Percentiles rank a stretch among this genome's conserved stretches.
phyloP scores from a whole-genome alignment of 1,140 invertebrate species.

The Oedothorax gibbosus region DNA sequence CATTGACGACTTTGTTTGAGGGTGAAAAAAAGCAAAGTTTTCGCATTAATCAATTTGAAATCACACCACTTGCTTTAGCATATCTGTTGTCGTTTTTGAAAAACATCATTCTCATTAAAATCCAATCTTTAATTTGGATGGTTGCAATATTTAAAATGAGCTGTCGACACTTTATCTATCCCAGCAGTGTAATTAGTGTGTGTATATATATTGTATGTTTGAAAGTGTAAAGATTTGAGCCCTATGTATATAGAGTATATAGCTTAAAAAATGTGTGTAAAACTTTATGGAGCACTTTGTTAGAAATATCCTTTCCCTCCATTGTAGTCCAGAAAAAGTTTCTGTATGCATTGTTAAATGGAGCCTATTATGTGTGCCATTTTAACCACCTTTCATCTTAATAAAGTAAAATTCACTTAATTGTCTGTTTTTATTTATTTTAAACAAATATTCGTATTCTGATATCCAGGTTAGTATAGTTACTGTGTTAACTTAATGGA shows the following conservation, averaged over 20 bases:
- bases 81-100: neutral
- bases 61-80: slow-evolving; percentile 4
- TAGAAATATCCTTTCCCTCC: slow-evolving; percentile 45
- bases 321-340: slow-evolving; percentile 42
- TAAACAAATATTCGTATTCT: neutral
- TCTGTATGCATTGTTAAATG: slow-evolving; percentile 52
- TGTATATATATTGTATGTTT: slow-evolving; percentile 59
- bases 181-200: slow-evolving; percentile 57
- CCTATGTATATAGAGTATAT: slow-evolving; percentile 47
- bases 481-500: too few relatives aligned
- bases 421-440: neutral
- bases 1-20: slow-evolving; percentile 13
- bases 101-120: slow-evolving; percentile 8
- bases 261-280: slow-evolving; percentile 40
- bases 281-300: slow-evolving; percentile 52
- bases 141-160: slow-evolving; percentile 43
- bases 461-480: too few relatives aligned
- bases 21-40: too few relatives aligned
- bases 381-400: slow-evolving; percentile 50
- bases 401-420: slow-evolving; percentile 53
- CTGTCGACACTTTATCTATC: slow-evolving; percentile 35
- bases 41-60: slow-evolving; percentile 9
- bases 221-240: slow-evolving; percentile 53
- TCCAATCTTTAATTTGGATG: slow-evolving; percentile 18
- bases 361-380: slow-evolving; percentile 54